Evolutionary conservation across 2,113 vertebrate genomes (phyloP).

Genomic region (Ameiurus melas): DNA sequence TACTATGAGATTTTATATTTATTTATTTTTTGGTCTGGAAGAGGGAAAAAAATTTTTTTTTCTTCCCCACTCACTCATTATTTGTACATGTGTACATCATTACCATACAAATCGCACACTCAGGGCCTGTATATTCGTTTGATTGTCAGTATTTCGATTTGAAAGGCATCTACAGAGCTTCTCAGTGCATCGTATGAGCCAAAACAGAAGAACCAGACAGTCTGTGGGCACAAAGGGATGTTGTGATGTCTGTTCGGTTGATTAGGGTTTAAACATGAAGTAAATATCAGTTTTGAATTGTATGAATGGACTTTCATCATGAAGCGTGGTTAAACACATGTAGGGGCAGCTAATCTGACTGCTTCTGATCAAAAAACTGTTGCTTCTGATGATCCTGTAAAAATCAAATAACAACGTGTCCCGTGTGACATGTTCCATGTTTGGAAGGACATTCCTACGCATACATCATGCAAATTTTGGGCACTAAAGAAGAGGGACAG

Average conservation of each 20-base stretch:
- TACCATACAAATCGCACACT: slow-evolving; percentile 28
- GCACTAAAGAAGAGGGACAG: neutral
- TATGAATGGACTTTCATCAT: neutral
- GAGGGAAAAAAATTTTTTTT: slow-evolving; percentile 10
- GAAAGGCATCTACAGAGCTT: neutral
- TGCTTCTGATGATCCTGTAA: neutral
- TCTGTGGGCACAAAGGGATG: neutral
- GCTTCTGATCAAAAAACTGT: neutral
- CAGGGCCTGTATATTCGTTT: neutral
- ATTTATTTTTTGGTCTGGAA: neutral
- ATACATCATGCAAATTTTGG: neutral
- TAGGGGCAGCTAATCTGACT: neutral
- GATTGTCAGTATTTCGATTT: slow-evolving; percentile 6
- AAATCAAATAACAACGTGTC: no score
- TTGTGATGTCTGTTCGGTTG: neutral
- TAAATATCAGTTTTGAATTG: neutral
- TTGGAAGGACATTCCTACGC: neutral
- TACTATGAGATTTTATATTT: neutral
- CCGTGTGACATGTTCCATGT: no score
- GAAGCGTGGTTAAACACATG: neutral
- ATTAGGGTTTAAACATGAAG: neutral
- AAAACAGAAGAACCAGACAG: neutral
- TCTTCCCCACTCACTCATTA: neutral
- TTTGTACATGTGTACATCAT: slow-evolving; percentile 25
- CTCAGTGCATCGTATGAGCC: neutral